phyloP scores from a whole-genome alignment of 2,113 vertebrate genomes.

The Lepus europaeus region DNA sequence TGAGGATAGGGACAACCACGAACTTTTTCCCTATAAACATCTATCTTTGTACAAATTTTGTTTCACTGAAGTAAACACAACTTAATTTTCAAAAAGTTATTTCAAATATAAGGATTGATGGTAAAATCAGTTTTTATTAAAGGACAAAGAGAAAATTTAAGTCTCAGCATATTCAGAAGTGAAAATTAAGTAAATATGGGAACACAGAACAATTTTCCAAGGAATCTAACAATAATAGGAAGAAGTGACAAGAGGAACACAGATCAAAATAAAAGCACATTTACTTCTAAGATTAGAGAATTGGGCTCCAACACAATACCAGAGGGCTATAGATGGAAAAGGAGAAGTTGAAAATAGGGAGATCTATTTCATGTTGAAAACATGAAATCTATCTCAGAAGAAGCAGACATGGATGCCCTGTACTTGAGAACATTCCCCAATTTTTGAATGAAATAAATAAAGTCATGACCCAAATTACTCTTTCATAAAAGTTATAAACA shows the following conservation, averaged over 20 bases:
- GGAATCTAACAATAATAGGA: neutral
- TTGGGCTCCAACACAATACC: neutral
- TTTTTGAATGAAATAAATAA: constrained; percentile 31
- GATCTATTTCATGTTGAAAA: neutral
- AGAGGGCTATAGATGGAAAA: neutral
- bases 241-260: neutral
- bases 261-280: constrained; percentile 18
- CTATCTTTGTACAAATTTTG: neutral
- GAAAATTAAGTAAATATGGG: neutral
- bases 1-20: neutral
- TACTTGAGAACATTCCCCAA: constrained; percentile 18
- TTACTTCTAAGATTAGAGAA: constrained; percentile 16
- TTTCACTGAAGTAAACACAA: constrained; percentile 19
- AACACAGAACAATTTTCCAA: neutral
- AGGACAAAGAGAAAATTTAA: constrained; percentile 19
- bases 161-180: constrained; percentile 25
- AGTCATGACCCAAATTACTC: constrained; percentile 13
- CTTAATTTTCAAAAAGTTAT: constrained; percentile 42
- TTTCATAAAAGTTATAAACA: constrained; percentile 53
- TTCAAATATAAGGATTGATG: neutral
- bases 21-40: neutral
- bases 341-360: neutral
- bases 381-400: neutral
- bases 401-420: constrained; percentile 1
- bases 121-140: constrained; percentile 38